Conservation (phyloP, 2,797 vertebrate genomes). For the Otolemur crassicaudatus region DNA sequence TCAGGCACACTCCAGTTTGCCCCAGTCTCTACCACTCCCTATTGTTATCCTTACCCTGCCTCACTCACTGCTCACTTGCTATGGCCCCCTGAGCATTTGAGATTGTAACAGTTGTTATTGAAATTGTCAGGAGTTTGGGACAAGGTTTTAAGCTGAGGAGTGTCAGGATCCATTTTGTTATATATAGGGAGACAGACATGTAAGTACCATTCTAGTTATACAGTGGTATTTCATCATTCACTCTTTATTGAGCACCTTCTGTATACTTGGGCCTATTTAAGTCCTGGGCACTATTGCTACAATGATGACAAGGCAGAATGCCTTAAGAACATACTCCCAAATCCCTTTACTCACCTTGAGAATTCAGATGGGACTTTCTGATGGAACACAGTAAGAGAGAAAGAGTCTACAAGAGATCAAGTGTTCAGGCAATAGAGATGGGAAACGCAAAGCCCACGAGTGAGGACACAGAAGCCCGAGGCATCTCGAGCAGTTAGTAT, state of each 20-base stretch:
- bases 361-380: background rate
- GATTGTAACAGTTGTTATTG: background rate
- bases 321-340: background rate
- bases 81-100: background rate
- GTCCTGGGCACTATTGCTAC: fast-evolving
- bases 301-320: background rate
- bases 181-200: background rate
- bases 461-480: background rate
- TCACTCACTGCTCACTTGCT: background rate
- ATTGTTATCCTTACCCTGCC: fast-evolving
- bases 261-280: background rate
- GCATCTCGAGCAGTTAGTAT: background rate
- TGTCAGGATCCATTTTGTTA: background rate
- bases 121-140: background rate
- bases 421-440: background rate
- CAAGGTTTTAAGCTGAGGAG: background rate
- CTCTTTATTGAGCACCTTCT: background rate
- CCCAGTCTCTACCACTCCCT: background rate
- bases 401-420: background rate
- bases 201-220: background rate
- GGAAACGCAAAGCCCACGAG: background rate
- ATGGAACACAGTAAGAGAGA: no score
- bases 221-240: background rate
- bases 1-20: background rate
- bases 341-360: background rate